A percentile compares a stretch with the other conserved stretches of the same genome.
These are phyloP conservation scores for Oscheius myriophilus DNA, from an alignment of 2,888 invertebrate genomes.

Conservation along the genomic window DNA sequence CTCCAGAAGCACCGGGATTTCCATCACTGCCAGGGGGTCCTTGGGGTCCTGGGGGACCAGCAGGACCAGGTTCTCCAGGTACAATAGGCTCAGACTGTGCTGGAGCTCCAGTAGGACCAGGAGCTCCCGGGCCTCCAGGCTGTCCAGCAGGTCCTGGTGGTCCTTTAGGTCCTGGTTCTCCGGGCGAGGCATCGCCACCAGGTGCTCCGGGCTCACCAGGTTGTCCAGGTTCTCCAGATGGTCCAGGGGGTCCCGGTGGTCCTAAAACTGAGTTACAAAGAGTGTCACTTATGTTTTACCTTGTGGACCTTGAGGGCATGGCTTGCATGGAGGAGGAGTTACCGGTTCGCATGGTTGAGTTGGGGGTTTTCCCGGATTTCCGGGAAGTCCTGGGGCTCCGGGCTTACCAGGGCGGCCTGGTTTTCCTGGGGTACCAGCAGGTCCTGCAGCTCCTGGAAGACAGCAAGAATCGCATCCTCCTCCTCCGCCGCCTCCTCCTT, in stretches of 20 bases:
- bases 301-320: constrained; percentile 7
- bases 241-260: constrained; percentile 59
- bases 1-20: constrained; percentile 40
- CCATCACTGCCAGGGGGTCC: constrained; percentile 38
- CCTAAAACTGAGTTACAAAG: constrained; percentile 57
- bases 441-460: constrained; percentile 51
- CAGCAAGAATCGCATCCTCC: background rate
- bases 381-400: background rate
- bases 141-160: constrained; percentile 32
- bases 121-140: constrained; percentile 34
- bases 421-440: constrained; percentile 59
- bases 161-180: too few relatives aligned
- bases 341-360: constrained; percentile 12
- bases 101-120: constrained; percentile 35
- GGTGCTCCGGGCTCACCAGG: constrained; percentile 65
- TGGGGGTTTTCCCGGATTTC: constrained; percentile 14
- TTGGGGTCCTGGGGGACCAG: constrained; percentile 26
- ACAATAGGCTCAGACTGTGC: constrained; percentile 29
- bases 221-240: constrained; percentile 58
- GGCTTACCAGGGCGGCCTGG: constrained; percentile 41
- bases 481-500: constrained; percentile 15
- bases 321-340: constrained; percentile 18
- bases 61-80: constrained; percentile 33
- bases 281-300: background rate
- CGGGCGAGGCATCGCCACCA: constrained; percentile 33